Percentiles rank a stretch among this genome's conserved stretches.
Conservation (phyloP, 2,888 invertebrate species). For the Villa cingulata region DNA sequence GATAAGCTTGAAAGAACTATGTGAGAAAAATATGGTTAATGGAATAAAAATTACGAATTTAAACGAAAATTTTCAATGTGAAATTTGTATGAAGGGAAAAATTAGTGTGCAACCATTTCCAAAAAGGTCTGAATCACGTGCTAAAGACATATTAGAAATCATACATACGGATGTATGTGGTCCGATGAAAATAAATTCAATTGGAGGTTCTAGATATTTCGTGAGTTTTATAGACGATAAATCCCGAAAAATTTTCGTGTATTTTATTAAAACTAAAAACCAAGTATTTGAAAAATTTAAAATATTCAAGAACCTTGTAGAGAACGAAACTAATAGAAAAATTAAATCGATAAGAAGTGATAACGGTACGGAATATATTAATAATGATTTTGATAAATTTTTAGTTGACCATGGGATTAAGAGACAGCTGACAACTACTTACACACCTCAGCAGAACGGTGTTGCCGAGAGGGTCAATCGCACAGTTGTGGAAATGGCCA, state of each 20-base stretch:
- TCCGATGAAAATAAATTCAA: constrained; percentile 8
- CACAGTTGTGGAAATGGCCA: too few relatives aligned
- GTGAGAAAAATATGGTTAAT: too few relatives aligned
- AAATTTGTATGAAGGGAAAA: neutral
- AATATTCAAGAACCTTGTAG: constrained; percentile 7
- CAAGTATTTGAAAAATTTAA: constrained; percentile 9
- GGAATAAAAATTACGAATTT: too few relatives aligned
- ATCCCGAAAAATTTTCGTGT: constrained; percentile 5
- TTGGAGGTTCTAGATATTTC: constrained; percentile 10
- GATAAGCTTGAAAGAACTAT: too few relatives aligned
- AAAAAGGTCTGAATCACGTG: neutral
- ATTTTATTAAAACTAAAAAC: constrained; percentile 10
- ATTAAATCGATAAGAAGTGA: constrained; percentile 5
- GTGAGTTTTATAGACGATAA: constrained; percentile 14
- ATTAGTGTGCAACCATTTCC: neutral
- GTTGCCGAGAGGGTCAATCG: too few relatives aligned
- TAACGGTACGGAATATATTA: constrained; percentile 5
- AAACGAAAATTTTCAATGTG: neutral
- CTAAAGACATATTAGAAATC: neutral
- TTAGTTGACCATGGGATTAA: constrained; percentile 1
- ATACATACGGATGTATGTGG: constrained; percentile 7
- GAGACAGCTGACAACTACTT: neutral
- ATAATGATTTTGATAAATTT: neutral
- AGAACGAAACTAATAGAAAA: constrained; percentile 8
- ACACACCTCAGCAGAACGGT: constrained; percentile 9